Evolutionary conservation across 2,113 vertebrate genomes (phyloP).

Genomic region (Varanus salvator): DNA sequence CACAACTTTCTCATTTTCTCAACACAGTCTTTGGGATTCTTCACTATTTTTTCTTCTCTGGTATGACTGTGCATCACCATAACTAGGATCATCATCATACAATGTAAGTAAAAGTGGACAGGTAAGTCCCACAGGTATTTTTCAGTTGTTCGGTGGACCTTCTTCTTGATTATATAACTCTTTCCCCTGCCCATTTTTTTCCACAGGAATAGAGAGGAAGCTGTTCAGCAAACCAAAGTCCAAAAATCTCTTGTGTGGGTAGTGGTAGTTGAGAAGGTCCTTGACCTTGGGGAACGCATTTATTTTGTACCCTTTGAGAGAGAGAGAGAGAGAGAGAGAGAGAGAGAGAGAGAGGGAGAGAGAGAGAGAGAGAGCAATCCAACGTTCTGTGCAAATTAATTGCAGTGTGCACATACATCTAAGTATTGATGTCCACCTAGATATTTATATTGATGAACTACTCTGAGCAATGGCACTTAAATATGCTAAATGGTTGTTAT

Average conservation of each 20-base stretch:
- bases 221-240: neutral
- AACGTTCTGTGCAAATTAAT: neutral
- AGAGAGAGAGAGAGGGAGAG: neutral
- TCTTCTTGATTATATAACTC: neutral
- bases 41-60: neutral
- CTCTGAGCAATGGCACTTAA: neutral
- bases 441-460: neutral
- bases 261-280: neutral
- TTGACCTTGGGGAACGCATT: neutral
- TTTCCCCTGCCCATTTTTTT: neutral
- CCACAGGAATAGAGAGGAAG: neutral
- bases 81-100: neutral
- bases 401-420: neutral
- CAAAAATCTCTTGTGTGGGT: neutral
- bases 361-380: neutral
- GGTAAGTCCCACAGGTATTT: neutral
- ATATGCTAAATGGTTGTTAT: conserved; percentile 4
- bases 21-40: too few relatives aligned
- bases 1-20: neutral
- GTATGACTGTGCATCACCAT: neutral
- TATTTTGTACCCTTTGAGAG: neutral
- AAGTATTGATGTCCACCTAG: neutral
- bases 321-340: neutral
- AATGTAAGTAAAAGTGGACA: neutral
- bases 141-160: neutral